These are phyloP conservation scores for Cinclus mexicanus DNA, from an alignment of 2,113 vertebrate genomes.

Conservation along the genomic window DNA sequence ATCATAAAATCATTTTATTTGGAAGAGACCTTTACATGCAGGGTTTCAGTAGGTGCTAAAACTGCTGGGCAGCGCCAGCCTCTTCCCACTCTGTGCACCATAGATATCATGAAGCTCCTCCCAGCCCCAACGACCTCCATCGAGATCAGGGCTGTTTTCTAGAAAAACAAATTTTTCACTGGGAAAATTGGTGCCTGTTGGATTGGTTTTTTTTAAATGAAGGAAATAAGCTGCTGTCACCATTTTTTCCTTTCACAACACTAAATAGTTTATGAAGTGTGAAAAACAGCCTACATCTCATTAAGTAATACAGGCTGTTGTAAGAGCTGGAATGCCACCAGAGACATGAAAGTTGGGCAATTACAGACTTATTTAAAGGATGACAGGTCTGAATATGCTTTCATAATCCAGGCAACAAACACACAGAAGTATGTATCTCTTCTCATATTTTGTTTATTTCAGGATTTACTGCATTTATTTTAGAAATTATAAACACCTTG, in stretches of 20 bases:
- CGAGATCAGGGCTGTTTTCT: background rate
- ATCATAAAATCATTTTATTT: background rate
- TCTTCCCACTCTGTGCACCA: background rate
- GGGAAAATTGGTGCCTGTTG: background rate
- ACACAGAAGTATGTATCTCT: background rate
- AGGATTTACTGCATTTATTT: background rate
- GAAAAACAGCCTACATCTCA: background rate
- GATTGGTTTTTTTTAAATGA: background rate
- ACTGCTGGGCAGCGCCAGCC: background rate
- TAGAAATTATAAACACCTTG: background rate
- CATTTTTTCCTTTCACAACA: background rate
- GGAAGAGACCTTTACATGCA: background rate
- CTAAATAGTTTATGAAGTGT: background rate
- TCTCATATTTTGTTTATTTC: background rate
- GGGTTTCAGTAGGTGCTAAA: background rate
- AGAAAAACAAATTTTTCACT: background rate
- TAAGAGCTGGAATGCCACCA: constrained; percentile 24
- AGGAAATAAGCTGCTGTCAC: background rate
- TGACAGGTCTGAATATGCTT: background rate
- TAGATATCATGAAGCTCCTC: rapidly evolving
- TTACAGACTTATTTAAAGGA: background rate
- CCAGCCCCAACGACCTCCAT: background rate
- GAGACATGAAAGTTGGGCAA: background rate
- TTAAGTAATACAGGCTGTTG: background rate
- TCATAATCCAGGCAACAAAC: background rate